Evolutionary conservation across 2,888 invertebrate genomes (phyloP).

Genomic region (Saturnia japonica): DNA sequence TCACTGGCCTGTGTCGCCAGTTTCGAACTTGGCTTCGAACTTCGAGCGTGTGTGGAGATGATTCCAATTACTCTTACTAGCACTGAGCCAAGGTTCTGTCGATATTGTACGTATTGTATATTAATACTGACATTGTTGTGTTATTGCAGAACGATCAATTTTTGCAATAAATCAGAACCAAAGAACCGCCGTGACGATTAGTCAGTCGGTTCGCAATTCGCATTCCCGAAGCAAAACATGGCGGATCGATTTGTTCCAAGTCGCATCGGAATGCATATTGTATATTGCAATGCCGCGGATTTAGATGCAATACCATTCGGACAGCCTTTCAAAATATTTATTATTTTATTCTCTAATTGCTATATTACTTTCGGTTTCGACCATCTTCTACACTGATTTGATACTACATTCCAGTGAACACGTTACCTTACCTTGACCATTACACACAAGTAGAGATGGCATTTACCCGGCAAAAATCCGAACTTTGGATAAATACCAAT

Average conservation of each 20-base stretch:
- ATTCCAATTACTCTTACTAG: too few species aligned
- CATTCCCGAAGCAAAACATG: conserved; percentile 25
- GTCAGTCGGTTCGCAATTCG: too few species aligned
- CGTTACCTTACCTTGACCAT: too few species aligned
- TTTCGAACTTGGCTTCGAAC: too few species aligned
- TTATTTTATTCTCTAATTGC: neutral
- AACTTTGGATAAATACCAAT: too few species aligned
- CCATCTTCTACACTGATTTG: neutral
- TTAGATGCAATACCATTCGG: neutral
- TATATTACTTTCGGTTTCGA: neutral
- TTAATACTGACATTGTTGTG: too few species aligned
- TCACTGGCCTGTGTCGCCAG: too few species aligned
- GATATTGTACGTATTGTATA: neutral
- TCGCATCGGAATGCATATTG: conserved; percentile 39
- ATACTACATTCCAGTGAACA: too few species aligned
- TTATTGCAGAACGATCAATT: neutral
- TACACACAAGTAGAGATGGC: too few species aligned
- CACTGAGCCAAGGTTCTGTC: too few species aligned
- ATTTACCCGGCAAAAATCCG: too few species aligned
- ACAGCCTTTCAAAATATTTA: neutral
- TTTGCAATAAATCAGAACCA: conserved; percentile 3
- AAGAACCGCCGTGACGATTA: neutral
- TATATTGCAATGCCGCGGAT: conserved; percentile 12
- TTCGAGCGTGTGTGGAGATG: too few species aligned
- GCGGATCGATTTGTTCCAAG: conserved; percentile 40